Percentiles rank a stretch among this genome's conserved stretches.
Conservation (phyloP, 2,113 vertebrate genomes). For the Tinamus guttatus region DNA sequence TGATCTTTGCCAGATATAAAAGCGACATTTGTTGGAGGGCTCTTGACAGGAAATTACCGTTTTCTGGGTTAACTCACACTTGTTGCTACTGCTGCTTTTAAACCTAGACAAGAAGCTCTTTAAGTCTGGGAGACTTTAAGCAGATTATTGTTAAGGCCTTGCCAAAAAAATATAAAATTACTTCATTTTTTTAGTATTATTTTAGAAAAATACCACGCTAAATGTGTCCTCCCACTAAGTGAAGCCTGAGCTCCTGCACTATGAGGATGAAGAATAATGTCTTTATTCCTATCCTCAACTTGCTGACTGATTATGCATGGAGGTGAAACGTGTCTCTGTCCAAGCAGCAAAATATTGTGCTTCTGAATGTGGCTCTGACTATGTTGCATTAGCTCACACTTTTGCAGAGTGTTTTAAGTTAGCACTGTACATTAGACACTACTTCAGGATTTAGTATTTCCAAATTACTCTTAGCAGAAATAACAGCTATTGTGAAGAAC, state of each 20-base stretch:
- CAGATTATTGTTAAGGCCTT: constrained; percentile 35
- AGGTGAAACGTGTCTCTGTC: constrained; percentile 72
- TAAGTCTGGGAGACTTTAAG: constrained; percentile 42
- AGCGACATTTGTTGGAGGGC: constrained; percentile 83
- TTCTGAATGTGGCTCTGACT: constrained; percentile 67
- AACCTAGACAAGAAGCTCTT: constrained; percentile 63
- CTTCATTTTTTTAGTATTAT: constrained; percentile 67
- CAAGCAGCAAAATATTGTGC: constrained; percentile 78
- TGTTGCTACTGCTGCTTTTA: constrained; percentile 61
- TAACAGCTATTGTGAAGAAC: not conserved
- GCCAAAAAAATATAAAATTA: constrained; percentile 46
- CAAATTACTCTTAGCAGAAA: not conserved
- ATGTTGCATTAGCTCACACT: not conserved
- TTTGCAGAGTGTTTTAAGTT: not conserved
- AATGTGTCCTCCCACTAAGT: constrained; percentile 37
- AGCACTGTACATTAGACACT: not conserved
- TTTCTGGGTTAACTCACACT: constrained; percentile 81
- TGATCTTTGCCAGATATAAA: constrained; percentile 84
- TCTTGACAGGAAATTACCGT: constrained; percentile 88
- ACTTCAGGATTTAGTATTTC: not conserved
- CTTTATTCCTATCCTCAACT: constrained; percentile 66
- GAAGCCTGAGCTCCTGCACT: constrained; percentile 50
- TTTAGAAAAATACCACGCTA: constrained; percentile 70
- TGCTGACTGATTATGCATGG: constrained; percentile 22
- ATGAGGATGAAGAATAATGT: constrained; percentile 69